Evolutionary conservation across 2,797 vertebrate genomes (phyloP).

Genomic region (Glossophaga mutica): DNA sequence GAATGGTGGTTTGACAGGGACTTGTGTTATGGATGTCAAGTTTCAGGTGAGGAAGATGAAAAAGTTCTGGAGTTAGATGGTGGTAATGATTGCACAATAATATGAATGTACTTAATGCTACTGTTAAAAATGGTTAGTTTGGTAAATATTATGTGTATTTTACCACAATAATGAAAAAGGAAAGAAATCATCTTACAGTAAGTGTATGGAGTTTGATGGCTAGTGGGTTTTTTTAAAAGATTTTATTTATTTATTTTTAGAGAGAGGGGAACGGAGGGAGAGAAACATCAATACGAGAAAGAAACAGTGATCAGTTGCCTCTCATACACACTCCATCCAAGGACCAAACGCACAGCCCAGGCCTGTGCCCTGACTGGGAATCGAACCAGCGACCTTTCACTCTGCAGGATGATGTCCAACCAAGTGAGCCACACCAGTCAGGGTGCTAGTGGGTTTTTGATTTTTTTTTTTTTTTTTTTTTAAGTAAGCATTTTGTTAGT

Average conservation of each 20-base stretch:
- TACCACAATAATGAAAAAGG: neutral
- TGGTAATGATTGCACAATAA: neutral
- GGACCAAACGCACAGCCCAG: too few species aligned
- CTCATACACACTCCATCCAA: too few species aligned
- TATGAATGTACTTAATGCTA: neutral
- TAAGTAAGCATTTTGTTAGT: neutral
- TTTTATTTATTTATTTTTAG: too few species aligned
- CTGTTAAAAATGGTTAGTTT: neutral
- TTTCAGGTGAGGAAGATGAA: neutral
- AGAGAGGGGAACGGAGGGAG: too few species aligned
- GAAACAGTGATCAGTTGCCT: too few species aligned
- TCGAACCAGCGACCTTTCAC: too few species aligned
- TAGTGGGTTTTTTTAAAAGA: neutral
- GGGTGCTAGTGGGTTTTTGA: too few species aligned
- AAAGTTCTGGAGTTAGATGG: neutral
- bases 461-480: too few species aligned
- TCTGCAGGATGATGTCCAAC: too few species aligned
- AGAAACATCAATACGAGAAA: too few species aligned
- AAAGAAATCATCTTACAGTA: neutral
- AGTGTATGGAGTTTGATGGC: neutral
- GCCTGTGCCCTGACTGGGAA: too few species aligned
- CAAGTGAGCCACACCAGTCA: too few species aligned
- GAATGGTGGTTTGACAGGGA: neutral
- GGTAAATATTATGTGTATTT: neutral
- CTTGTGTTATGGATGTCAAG: neutral